Evolutionary conservation across 2,888 invertebrate genomes (phyloP).

Genomic region (Caenorhabditis afra): DNA sequence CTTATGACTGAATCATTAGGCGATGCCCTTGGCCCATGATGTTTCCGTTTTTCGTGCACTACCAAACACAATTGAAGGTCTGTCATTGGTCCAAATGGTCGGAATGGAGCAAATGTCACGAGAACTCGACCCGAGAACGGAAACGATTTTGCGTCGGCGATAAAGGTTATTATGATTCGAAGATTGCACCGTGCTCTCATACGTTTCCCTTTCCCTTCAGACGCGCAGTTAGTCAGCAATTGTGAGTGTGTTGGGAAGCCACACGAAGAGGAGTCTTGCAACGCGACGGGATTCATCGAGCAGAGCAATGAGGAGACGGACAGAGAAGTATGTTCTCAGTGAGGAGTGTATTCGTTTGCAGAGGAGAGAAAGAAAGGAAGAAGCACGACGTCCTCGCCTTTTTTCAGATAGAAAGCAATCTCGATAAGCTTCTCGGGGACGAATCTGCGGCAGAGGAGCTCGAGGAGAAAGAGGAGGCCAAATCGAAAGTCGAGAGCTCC

Average conservation of each 20-base stretch:
- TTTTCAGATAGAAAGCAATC: slow-evolving; percentile 50
- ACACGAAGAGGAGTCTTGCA: slow-evolving; percentile 57
- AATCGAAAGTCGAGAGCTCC: slow-evolving; percentile 35
- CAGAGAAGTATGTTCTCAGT: slow-evolving; percentile 35
- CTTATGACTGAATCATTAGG: too few relatives aligned
- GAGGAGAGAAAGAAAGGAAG: slow-evolving; percentile 3
- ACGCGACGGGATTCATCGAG: slow-evolving; percentile 46
- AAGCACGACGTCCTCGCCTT: background rate
- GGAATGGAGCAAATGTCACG: slow-evolving; percentile 67
- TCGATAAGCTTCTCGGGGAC: slow-evolving; percentile 51
- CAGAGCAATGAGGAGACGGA: slow-evolving; percentile 51
- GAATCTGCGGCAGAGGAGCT: slow-evolving; percentile 13
- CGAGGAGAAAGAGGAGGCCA: slow-evolving; percentile 27
- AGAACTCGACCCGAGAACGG: slow-evolving; percentile 60
- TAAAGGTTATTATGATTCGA: slow-evolving; percentile 62
- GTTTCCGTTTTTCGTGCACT: background rate
- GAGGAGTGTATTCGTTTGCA: too few relatives aligned
- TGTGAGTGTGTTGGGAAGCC: slow-evolving; percentile 67
- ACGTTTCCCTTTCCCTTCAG: background rate
- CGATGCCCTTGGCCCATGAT: too few relatives aligned
- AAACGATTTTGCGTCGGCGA: slow-evolving; percentile 70
- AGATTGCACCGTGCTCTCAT: too few relatives aligned
- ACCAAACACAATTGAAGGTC: slow-evolving; percentile 17
- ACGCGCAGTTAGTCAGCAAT: slow-evolving; percentile 60
- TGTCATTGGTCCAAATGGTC: slow-evolving; percentile 73